Percentiles rank a stretch among this genome's conserved stretches.
Conservation (phyloP, 2,797 vertebrate genomes). For the Notamacropus eugenii region DNA sequence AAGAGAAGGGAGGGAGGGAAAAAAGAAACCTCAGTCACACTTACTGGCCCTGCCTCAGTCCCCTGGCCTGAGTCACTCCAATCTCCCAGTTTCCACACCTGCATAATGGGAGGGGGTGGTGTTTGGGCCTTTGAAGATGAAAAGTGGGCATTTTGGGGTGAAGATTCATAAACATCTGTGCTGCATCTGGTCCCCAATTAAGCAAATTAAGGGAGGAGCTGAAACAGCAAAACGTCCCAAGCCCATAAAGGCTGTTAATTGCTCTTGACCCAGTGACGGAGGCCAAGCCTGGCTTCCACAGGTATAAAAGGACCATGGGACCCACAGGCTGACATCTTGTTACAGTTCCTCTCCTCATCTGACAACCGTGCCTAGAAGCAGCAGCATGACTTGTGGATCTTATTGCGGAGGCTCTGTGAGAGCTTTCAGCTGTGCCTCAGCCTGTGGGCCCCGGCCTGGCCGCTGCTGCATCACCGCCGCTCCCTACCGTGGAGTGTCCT, state of each 20-base stretch:
- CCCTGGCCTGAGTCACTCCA: slow-evolving; percentile 14
- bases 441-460: slow-evolving; percentile 76
- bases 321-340: slow-evolving; percentile 21
- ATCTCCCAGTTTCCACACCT: background rate
- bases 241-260: slow-evolving; percentile 72
- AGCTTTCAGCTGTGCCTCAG: slow-evolving; percentile 73
- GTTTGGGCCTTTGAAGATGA: slow-evolving; percentile 75
- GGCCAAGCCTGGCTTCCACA: background rate
- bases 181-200: slow-evolving; percentile 57
- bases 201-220: slow-evolving; percentile 52
- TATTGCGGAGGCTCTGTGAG: slow-evolving; percentile 48
- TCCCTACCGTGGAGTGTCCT: slow-evolving; percentile 68
- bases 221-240: slow-evolving; percentile 64
- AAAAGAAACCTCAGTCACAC: background rate
- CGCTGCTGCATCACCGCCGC: slow-evolving; percentile 62
- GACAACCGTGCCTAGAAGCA: background rate
- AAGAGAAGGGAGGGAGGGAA: background rate
- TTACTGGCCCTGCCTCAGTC: background rate
- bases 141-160: slow-evolving; percentile 69
- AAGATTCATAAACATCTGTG: slow-evolving; percentile 66
- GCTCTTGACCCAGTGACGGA: slow-evolving; percentile 30
- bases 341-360: slow-evolving; percentile 26
- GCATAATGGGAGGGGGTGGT: background rate
- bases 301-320: slow-evolving; percentile 68
- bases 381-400: slow-evolving; percentile 73